Conservation (phyloP, 2,888 invertebrate genomes). For the Euzetes globulus region DNA sequence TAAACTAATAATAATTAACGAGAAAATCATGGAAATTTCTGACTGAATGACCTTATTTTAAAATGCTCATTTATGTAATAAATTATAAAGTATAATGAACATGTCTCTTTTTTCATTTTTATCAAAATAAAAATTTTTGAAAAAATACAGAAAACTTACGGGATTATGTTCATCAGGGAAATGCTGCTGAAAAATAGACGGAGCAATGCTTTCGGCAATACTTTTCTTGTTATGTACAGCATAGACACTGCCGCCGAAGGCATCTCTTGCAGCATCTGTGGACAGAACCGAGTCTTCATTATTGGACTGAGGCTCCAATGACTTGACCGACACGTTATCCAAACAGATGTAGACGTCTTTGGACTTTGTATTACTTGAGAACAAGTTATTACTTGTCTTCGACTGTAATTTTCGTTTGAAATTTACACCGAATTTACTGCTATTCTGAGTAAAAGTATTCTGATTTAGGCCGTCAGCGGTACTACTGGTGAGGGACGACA, state of each 20-base stretch:
- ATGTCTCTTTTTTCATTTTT: no score
- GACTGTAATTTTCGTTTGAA: background rate
- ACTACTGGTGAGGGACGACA: background rate
- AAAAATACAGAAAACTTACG: background rate
- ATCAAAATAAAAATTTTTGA: no score
- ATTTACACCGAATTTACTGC: background rate
- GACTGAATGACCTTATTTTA: no score
- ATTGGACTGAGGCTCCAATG: background rate
- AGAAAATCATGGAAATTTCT: no score
- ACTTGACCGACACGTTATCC: constrained; percentile 18
- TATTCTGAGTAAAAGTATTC: background rate
- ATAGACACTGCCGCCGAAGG: background rate
- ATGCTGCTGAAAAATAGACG: background rate
- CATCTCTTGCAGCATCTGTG: no score
- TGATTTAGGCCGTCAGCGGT: background rate
- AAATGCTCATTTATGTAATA: no score
- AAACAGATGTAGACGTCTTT: constrained; percentile 25
- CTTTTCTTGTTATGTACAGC: background rate
- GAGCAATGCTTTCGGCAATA: background rate
- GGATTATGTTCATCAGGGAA: background rate
- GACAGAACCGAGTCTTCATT: background rate
- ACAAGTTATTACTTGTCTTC: background rate
- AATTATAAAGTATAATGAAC: no score
- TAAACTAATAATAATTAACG: no score
- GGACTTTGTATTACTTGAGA: background rate